A percentile compares a stretch with the other conserved stretches of the same genome.
Conservation (phyloP, 1,140 invertebrate species). For the Camponotus pennsylvanicus region DNA sequence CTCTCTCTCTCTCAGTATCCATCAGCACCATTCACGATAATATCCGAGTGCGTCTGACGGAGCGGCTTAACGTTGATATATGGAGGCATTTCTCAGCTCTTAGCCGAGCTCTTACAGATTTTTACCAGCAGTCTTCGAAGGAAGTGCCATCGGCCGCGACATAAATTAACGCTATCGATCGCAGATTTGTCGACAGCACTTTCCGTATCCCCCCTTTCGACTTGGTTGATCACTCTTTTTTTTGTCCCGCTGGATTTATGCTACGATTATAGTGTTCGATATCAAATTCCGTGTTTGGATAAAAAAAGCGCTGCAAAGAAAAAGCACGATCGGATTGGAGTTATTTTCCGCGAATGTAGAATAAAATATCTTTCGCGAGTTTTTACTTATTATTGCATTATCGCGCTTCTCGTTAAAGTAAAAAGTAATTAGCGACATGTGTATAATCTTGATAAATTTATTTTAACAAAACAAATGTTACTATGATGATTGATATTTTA, state of each 20-base stretch:
- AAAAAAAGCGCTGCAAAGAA: neutral
- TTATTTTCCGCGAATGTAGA: neutral
- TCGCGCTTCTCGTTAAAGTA: neutral
- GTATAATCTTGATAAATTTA: slow-evolving; percentile 14
- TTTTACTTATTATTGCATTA: slow-evolving; percentile 18
- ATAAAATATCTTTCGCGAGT: neutral
- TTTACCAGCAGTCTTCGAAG: slow-evolving; percentile 68
- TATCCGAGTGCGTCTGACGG: slow-evolving; percentile 75
- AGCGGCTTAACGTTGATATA: slow-evolving; percentile 76
- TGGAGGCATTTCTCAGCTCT: slow-evolving; percentile 76
- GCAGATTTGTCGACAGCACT: slow-evolving; percentile 53
- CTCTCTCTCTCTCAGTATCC: slow-evolving; percentile 60
- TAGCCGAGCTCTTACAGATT: slow-evolving; percentile 60
- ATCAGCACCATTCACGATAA: slow-evolving; percentile 77
- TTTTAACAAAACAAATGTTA: slow-evolving; percentile 18
- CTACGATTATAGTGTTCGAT: neutral
- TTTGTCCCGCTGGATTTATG: neutral
- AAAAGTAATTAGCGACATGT: slow-evolving; percentile 29
- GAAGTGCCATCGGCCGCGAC: slow-evolving; percentile 36
- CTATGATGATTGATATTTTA: slow-evolving; percentile 15
- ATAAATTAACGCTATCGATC: slow-evolving; percentile 64
- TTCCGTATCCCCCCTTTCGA: neutral
- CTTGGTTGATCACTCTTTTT: neutral
- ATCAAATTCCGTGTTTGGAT: neutral
- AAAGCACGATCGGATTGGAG: neutral